These are phyloP conservation scores for Hypothenemus hampei DNA, from an alignment of 1,140 invertebrate species.

Conservation along the genomic window DNA sequence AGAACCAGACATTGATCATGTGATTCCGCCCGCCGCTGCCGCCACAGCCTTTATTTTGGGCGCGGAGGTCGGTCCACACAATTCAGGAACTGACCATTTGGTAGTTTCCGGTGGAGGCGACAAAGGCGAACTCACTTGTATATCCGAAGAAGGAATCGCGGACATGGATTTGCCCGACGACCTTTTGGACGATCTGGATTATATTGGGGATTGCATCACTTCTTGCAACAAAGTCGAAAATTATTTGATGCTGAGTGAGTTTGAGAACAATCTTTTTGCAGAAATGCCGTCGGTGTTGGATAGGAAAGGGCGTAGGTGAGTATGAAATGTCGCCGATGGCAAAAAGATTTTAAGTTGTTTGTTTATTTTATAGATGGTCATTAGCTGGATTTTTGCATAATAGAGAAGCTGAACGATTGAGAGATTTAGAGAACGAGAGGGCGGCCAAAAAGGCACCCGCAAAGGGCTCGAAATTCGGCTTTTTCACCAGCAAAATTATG, in stretches of 20 bases:
- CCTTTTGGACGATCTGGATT: conserved; percentile 73
- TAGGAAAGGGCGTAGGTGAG: conserved; percentile 54
- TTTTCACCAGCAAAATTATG: conserved; percentile 55
- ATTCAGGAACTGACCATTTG: conserved; percentile 38
- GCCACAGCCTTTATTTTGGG: conserved; percentile 52
- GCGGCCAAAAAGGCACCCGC: conserved; percentile 17
- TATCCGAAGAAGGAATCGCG: conserved; percentile 77
- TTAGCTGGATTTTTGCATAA: conserved; percentile 46
- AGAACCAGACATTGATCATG: conserved; percentile 54
- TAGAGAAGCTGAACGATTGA: conserved; percentile 12
- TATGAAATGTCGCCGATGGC: neutral
- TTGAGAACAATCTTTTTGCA: conserved; percentile 79
- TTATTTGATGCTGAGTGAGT: conserved; percentile 81
- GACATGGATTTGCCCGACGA: conserved; percentile 81
- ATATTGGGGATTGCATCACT: conserved; percentile 79
- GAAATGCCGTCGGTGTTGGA: conserved; percentile 69
- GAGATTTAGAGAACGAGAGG: conserved; percentile 33
- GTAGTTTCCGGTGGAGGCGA: conserved; percentile 45
- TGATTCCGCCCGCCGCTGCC: conserved; percentile 44
- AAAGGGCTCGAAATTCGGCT: conserved; percentile 34
- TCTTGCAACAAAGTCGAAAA: conserved; percentile 87
- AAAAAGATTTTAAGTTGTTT: too few species aligned
- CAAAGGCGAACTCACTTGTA: conserved; percentile 76
- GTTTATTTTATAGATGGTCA: conserved; percentile 51
- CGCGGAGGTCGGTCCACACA: conserved; percentile 47